Base-by-base conservation (phyloP, 2,113 vertebrate species). In the Lasiurus cinereus region DNA sequence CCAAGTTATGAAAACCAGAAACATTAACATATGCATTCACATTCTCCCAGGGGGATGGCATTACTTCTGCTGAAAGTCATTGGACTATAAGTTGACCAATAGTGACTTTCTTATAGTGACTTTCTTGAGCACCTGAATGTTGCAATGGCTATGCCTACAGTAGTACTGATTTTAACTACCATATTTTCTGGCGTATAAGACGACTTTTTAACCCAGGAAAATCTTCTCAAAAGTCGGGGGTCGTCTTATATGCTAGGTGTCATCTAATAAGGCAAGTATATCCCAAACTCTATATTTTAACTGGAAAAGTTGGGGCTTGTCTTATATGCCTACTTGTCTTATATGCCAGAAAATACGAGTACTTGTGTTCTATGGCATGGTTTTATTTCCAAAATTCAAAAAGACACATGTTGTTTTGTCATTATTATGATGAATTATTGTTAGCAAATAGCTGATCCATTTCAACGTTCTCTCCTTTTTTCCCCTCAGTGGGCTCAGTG, bases 401-500 rank as follows among this genome's bases (percentile, higher is more conserved):
- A 94, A 87, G 66, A 62, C 46, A 72, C 52, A 5, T 7, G 39
- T 39, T 88, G 19, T 76, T 87, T 24, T 29, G n/a, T 66, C 52
- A 79, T 50, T 74, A n/a, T 77, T 8, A 18, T 74, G 77, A 31
- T 76, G 54, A 54, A 31, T 88, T 77, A n/a, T 22, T 73, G 8
- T 84, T 96, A 78, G 59, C 33, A 56, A 82, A 48, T 77, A 56
- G 39, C n/a, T 80, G 67, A 85, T 90, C n/a, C 87, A 50, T 92
- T 36, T 96, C 73, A 80, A 4, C 69, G 22, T 83, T 18, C 52
- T 98, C 80, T 93, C 39, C 96, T 85, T 82, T 85, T 82, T 83
- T n/a, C 12, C 36, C 54, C 46, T 12, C 1, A 99, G 99, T 99
- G 99, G 99, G 99, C 64, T 99, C 99, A 0, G 98, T 99, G 0